These are phyloP conservation scores for Somateria mollissima DNA, from an alignment of 2,797 vertebrate genomes.

Conservation along the genomic window DNA sequence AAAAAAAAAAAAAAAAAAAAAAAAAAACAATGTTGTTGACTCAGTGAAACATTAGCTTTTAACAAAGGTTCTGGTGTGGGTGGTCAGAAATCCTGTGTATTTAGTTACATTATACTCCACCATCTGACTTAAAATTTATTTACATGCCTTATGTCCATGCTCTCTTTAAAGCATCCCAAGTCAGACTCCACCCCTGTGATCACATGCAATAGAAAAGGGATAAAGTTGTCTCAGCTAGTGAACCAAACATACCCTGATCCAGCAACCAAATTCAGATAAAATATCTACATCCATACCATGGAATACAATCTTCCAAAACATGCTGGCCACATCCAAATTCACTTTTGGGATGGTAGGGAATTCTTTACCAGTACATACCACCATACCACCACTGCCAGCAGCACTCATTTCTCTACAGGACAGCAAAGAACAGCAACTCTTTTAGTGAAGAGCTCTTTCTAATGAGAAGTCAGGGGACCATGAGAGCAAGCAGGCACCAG, in stretches of 20 bases:
- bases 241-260: not conserved
- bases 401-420: not conserved
- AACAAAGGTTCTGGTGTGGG: not conserved
- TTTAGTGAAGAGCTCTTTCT: not conserved
- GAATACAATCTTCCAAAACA: not conserved
- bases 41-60: not conserved
- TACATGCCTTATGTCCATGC: not conserved
- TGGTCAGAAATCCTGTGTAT: not conserved
- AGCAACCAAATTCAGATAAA: not conserved
- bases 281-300: not conserved
- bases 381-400: fast-evolving
- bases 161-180: not conserved
- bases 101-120: not conserved
- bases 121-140: not conserved
- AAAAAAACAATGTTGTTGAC: not conserved
- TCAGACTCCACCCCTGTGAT: not conserved
- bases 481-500: not conserved
- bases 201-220: not conserved
- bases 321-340: not conserved
- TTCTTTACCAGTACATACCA: fast-evolving
- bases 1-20: not conserved
- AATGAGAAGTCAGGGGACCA: not conserved
- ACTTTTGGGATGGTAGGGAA: not conserved
- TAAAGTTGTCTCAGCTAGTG: not conserved
- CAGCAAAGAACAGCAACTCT: not conserved